Base-by-base conservation (phyloP, 2,797 vertebrate genomes). In the Protosalanx chinensis region DNA sequence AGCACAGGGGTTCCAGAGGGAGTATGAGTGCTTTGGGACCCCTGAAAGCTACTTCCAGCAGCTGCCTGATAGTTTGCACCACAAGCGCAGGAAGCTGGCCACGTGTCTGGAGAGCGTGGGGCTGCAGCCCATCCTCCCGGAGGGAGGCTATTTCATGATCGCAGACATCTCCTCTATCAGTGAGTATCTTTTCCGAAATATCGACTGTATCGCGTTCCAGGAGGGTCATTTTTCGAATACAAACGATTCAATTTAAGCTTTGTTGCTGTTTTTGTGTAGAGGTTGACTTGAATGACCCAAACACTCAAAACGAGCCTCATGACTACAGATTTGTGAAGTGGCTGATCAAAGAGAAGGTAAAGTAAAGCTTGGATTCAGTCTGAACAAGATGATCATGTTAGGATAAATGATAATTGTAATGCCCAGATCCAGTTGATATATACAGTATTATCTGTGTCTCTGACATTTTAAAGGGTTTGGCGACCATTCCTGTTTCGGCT, bases 301-400 rank as follows among this genome's bases (percentile, higher is more conserved):
- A 71, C 76, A 81, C 87, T 20, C 79, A 87, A 0, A 86, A 79
- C 0, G 90, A 93, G 79, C 85, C 91, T 5, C 91, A 90, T 0
- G 97, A 98, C 85, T 91, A 88, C 64, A 90, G 86, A 84, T 96
- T 99, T 83, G 86, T 91, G 4, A 97, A 95, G 84, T 99, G 98
- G 97, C 93, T 99, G 70, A 89, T 93, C 27, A 97, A 93, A 88
- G 94, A 94, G 79, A 98, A 98, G 95, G 97, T 97, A 85, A 67
- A 46, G 29, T 53, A n/a, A 23, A 18, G 51, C 6, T 15, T 37
- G 15, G 10, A 20, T 37, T 53, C 10, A 57, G 41, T 29, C 30
- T 30, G 23, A 32, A 33, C 18, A 32, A 32, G 6, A 56, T 57
- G 32, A 7, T 35, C 5, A 4, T 35, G 20, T 60, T 7, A 60